Evolutionary conservation across 2,113 vertebrate genomes (phyloP).

Genomic region (Oplegnathus fasciatus): DNA sequence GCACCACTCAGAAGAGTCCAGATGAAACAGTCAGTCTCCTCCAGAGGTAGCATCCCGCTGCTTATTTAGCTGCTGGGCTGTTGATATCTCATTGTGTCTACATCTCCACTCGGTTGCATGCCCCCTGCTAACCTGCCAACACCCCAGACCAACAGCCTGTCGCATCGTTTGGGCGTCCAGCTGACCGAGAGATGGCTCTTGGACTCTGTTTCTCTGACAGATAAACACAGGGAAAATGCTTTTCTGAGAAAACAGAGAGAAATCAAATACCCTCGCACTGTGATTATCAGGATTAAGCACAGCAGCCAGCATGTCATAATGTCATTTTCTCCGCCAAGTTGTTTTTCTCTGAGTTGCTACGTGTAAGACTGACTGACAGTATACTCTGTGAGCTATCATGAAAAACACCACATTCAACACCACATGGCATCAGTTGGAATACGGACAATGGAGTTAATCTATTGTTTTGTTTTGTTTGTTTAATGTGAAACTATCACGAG

Average conservation of each 20-base stretch:
- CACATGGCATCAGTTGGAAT: neutral
- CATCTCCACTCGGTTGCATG: constrained; percentile 1
- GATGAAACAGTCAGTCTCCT: constrained; percentile 19
- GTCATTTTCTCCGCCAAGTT: constrained; percentile 6
- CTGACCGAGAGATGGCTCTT: constrained; percentile 35
- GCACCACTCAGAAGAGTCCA: neutral
- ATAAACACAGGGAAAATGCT: constrained; percentile 26
- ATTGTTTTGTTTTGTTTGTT: constrained; percentile 12
- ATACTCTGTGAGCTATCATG: neutral
- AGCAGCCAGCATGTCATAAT: constrained; percentile 10
- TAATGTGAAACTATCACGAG: neutral
- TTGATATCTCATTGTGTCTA: constrained; percentile 28
- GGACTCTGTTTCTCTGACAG: neutral
- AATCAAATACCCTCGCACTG: neutral
- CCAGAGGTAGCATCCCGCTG: constrained; percentile 19
- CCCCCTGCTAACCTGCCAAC: constrained; percentile 37
- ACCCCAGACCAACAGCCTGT: constrained; percentile 36
- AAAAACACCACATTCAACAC: constrained; percentile 2
- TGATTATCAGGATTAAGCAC: neutral
- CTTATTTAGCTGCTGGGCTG: constrained; percentile 31
- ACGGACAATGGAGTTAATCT: neutral
- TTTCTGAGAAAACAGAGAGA: constrained; percentile 16
- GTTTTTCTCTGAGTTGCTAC: neutral
- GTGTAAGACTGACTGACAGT: constrained; percentile 17
- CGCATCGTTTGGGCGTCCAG: constrained; percentile 19